Evolutionary conservation across 2,888 invertebrate species (phyloP).

Genomic region (Notocelia uddmanniana): DNA sequence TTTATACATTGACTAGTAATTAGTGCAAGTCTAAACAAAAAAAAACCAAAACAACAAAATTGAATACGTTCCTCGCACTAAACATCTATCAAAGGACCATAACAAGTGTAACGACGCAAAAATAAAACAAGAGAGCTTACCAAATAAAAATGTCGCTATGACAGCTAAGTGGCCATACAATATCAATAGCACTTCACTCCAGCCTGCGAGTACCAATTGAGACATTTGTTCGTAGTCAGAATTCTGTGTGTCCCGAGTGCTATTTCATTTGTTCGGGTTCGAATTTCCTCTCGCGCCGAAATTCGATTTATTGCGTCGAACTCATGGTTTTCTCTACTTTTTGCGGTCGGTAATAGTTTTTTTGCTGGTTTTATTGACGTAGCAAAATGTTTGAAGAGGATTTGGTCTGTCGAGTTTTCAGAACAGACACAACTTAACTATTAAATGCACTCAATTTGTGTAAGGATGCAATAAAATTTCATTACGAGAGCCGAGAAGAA

Average conservation of each 20-base stretch:
- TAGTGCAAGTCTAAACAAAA: too few species aligned
- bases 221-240: slow-evolving; percentile 1
- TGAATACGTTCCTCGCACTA: too few species aligned
- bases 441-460: too few species aligned
- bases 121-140: not conserved
- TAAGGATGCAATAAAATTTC: too few species aligned
- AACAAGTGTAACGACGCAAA: too few species aligned
- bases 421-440: too few species aligned
- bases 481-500: too few species aligned
- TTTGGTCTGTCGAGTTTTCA: too few species aligned
- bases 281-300: slow-evolving; percentile 38
- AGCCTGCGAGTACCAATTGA: slow-evolving; percentile 13
- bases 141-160: not conserved
- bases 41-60: too few species aligned
- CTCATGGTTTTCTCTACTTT: slow-evolving; percentile 19
- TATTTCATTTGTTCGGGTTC: slow-evolving; percentile 9
- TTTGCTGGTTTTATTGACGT: slow-evolving; percentile 24
- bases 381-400: slow-evolving; percentile 12
- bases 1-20: too few species aligned
- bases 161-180: slow-evolving; percentile 17
- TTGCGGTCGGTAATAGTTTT: slow-evolving; percentile 16
- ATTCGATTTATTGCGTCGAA: slow-evolving; percentile 34
- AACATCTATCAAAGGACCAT: too few species aligned
- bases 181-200: slow-evolving; percentile 8
- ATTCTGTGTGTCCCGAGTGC: not conserved